phyloP scores from a whole-genome alignment of 1,140 invertebrate species.

The Melanaphis sacchari region DNA sequence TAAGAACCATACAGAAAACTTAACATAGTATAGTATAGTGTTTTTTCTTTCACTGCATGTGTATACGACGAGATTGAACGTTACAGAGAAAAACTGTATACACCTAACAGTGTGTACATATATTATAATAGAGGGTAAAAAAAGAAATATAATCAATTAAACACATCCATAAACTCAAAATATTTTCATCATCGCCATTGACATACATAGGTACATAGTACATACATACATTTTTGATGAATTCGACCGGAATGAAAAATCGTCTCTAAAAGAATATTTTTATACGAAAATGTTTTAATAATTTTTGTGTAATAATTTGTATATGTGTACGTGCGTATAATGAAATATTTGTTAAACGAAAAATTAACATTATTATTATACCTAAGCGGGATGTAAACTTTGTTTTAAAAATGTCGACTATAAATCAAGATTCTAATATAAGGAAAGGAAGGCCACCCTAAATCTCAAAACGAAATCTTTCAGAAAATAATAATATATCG shows the following conservation, averaged over 20 bases:
- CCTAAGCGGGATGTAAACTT: not conserved
- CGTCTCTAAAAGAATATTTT: not conserved
- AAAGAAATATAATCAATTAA: not conserved
- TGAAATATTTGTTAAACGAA: not conserved
- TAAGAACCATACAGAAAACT: not conserved
- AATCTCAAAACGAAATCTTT: not conserved
- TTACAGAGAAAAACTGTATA: not conserved
- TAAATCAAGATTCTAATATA: not conserved
- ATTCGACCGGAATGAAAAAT: not conserved
- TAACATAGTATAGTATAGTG: constrained; percentile 15
- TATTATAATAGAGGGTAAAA: not conserved
- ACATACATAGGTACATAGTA: not conserved
- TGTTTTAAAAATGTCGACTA: constrained; percentile 23
- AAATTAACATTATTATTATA: constrained; percentile 18
- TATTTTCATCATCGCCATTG: not conserved
- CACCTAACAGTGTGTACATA: not conserved
- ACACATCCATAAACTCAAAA: not conserved
- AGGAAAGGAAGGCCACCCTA: not conserved
- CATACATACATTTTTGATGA: not conserved
- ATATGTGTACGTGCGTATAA: not conserved
- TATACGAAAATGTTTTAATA: not conserved
- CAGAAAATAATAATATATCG: not conserved
- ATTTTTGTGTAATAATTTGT: not conserved
- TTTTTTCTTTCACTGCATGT: not conserved
- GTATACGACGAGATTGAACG: not conserved